Evolutionary conservation across 2,113 vertebrate genomes (phyloP), one percentile per base, ranked within the genome.

Genomic region (Gymnobelideus leadbeateri): DNA sequence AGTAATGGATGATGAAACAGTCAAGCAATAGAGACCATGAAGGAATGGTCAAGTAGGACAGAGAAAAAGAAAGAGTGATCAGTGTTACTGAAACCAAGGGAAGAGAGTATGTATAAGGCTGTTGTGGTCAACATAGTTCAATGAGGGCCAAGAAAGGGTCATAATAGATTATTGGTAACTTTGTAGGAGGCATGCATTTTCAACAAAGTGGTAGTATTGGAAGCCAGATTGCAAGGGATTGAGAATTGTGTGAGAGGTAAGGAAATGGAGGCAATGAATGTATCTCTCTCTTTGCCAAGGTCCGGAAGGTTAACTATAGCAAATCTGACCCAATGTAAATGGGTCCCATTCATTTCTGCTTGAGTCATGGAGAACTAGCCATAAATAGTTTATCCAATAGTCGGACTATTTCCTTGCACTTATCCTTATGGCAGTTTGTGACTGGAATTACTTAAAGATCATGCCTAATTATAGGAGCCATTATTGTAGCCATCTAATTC

Each of bases 371-470:
- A 90, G 50, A 94, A 68, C 61, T 31, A n/a, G 46, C 92, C 54
- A 93, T 54, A 61, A 84, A 68, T 91, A 43, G 1, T 0, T 53
- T 61, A 68, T 89, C 43, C 46, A 84, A 84, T 84, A 84, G 6
- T 46, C 25, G 50, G 4, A 31, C 37, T 92, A 8, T 25, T 92
- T 91, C 14, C 16, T 92, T 91, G 92, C 24, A 3, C 92, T 95
- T 93, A 51, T 25, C 57, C 43, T 91, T 92, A 43, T 19, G 93
- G 89, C 77, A 43, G 43, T 84, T 84, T 84, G 68, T 84, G 68
- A 84, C 68, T 96, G 84, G 92, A 55, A 94, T 11, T 92, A 51
- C 51, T 61, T 95, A 24, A 28, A 89, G 95, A 91, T 95, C 55
- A 91, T 92, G 12, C 91, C 89, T 94, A 89, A 94, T 51, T 94